Percentiles rank a stretch among this genome's conserved stretches.
These are phyloP conservation scores for Ecliptopera silaceata DNA, from an alignment of 2,888 invertebrate genomes.

Conservation along the genomic window DNA sequence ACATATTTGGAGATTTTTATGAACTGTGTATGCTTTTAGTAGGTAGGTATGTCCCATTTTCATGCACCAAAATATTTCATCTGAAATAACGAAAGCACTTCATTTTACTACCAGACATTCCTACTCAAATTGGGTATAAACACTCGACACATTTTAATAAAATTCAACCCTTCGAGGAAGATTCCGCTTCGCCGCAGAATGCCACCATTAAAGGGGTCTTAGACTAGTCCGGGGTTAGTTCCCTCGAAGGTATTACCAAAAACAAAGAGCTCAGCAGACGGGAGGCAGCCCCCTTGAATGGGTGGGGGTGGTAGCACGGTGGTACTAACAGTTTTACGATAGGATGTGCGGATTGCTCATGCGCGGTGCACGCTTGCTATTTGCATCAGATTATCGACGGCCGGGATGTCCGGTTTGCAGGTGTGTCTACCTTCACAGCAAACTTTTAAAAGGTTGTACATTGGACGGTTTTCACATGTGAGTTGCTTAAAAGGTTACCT, in stretches of 20 bases:
- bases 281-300: slow-evolving; percentile 42
- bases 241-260: slow-evolving; percentile 69
- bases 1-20: background rate
- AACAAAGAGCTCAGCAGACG: slow-evolving; percentile 77
- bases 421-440: slow-evolving; percentile 30
- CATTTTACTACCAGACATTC: slow-evolving; percentile 24
- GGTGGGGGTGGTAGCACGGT: slow-evolving; percentile 32
- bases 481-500: background rate
- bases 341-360: slow-evolving; percentile 76
- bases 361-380: slow-evolving; percentile 73
- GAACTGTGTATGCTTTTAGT: no score
- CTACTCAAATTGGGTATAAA: slow-evolving; percentile 36
- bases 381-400: slow-evolving; percentile 77
- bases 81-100: slow-evolving; percentile 12
- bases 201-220: slow-evolving; percentile 75
- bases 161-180: slow-evolving; percentile 67
- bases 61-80: background rate
- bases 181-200: slow-evolving; percentile 64
- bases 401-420: slow-evolving; percentile 36
- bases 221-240: slow-evolving; percentile 70
- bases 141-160: slow-evolving; percentile 49
- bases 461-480: background rate
- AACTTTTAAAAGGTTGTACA: slow-evolving; percentile 4
- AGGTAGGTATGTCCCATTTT: no score
- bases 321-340: slow-evolving; percentile 79